These are phyloP conservation scores for Agrotis exclamationis DNA, from an alignment of 2,888 invertebrate species.

Conservation along the genomic window DNA sequence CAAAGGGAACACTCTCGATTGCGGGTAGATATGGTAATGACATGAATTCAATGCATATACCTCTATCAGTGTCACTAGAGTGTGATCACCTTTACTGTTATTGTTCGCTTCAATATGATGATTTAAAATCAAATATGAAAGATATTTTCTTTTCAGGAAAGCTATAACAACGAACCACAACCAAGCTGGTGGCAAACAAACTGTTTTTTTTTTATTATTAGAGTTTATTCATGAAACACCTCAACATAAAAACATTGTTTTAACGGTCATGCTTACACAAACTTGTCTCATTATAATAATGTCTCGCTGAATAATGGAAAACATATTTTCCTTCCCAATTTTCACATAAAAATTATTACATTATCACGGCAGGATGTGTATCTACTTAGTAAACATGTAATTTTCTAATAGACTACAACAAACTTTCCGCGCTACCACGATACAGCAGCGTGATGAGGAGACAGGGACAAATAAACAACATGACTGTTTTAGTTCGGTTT, in stretches of 20 bases:
- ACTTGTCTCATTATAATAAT: slow-evolving; percentile 7
- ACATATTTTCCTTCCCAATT: not conserved
- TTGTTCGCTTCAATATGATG: not conserved
- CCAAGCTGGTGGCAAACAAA: not conserved
- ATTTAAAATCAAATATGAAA: too few species aligned
- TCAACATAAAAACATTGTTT: not conserved
- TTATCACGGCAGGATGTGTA: not conserved
- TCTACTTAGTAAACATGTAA: slow-evolving; percentile 10
- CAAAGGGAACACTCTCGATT: not conserved
- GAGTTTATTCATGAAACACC: not conserved
- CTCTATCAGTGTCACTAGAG: not conserved
- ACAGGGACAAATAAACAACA: slow-evolving; percentile 15
- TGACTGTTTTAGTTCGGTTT: slow-evolving; percentile 16
- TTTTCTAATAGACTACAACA: not conserved
- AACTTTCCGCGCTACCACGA: slow-evolving; percentile 29
- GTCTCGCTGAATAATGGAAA: not conserved
- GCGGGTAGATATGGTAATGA: slow-evolving; percentile 13
- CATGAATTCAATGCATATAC: not conserved
- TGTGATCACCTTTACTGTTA: not conserved
- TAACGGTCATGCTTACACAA: not conserved
- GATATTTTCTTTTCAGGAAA: not conserved
- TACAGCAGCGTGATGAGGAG: slow-evolving; percentile 16
- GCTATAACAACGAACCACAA: not conserved
- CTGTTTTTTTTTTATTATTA: not conserved
- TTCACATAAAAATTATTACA: not conserved